A percentile compares a stretch with the other conserved stretches of the same genome.
phyloP scores from a whole-genome alignment of 2,113 vertebrate genomes.

The Ophiodon elongatus region DNA sequence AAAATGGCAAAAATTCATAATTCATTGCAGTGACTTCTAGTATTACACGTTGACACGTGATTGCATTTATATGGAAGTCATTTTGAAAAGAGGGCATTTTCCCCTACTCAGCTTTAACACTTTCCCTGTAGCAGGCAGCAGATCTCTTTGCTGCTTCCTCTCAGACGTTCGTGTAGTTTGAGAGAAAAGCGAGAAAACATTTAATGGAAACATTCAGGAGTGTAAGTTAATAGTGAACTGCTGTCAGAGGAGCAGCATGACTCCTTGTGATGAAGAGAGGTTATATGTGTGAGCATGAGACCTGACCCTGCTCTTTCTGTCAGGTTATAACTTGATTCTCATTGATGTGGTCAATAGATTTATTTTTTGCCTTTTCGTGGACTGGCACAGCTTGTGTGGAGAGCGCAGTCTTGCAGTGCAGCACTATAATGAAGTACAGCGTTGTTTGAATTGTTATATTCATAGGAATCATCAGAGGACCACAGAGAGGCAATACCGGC shows the following conservation, averaged over 20 bases:
- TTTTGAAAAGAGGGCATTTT: background rate
- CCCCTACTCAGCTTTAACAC: background rate
- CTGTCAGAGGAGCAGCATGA: conserved; percentile 38
- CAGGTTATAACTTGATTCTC: conserved; percentile 28
- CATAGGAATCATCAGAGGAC: conserved; percentile 23
- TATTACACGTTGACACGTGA: background rate
- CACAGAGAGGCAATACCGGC: conserved; percentile 42
- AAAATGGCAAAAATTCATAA: background rate
- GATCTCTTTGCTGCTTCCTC: background rate
- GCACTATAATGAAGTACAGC: conserved; percentile 37
- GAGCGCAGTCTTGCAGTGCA: background rate
- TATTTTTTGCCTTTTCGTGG: background rate
- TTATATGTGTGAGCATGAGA: conserved; percentile 4
- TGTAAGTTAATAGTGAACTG: conserved; percentile 21
- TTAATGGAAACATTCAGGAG: background rate
- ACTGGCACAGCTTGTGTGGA: background rate
- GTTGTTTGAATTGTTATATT: conserved; percentile 33
- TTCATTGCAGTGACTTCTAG: background rate
- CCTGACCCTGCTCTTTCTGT: conserved; percentile 11
- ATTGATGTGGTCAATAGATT: conserved; percentile 50
- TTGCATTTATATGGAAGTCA: background rate
- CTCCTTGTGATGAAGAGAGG: conserved; percentile 24
- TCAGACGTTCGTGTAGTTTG: background rate
- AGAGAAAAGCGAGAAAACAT: background rate
- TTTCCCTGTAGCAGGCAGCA: background rate